phyloP scores from a whole-genome alignment of 2,888 invertebrate species.

The Drosophila buzzatii region DNA sequence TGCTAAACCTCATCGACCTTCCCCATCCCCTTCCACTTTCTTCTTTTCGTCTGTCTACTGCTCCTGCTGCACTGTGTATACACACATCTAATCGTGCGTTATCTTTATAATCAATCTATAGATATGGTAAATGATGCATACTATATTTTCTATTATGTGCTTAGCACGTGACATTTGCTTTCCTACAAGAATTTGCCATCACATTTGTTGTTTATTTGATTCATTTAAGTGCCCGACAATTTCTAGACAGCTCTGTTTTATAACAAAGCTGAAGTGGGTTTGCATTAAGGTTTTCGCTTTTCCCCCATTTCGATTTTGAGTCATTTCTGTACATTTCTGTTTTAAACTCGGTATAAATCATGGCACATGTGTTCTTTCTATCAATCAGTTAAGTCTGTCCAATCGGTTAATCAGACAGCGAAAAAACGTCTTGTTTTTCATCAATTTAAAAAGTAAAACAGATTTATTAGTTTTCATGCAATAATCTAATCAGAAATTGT shows the following conservation, averaged over 20 bases:
- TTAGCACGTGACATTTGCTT: slow-evolving; percentile 1
- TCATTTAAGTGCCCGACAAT: not conserved
- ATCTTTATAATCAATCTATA: slow-evolving; percentile 29
- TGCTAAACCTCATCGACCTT: not conserved
- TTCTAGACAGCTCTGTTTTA: not conserved
- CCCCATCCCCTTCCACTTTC: not conserved
- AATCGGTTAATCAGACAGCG: slow-evolving; percentile 1
- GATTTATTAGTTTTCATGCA: slow-evolving; percentile 3
- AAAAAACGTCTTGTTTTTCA: not conserved
- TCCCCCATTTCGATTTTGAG: not conserved
- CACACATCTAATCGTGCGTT: slow-evolving; percentile 21
- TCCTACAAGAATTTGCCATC: slow-evolving; percentile 5
- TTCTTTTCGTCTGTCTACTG: not conserved
- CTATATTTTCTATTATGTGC: slow-evolving; percentile 7
- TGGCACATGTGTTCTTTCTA: not conserved
- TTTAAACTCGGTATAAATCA: not conserved
- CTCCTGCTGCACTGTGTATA: not conserved
- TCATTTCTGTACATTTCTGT: not conserved
- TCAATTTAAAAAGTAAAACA: not conserved
- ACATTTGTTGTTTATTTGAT: slow-evolving; percentile 1
- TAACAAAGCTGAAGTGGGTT: not conserved
- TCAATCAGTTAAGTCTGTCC: not conserved
- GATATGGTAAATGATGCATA: slow-evolving; percentile 19
- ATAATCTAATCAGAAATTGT: slow-evolving; percentile 9
- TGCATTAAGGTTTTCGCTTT: not conserved